Evolutionary conservation across 2,797 vertebrate species (phyloP), one percentile per base, ranked within the genome.

Genomic region (Malurus splendens): DNA sequence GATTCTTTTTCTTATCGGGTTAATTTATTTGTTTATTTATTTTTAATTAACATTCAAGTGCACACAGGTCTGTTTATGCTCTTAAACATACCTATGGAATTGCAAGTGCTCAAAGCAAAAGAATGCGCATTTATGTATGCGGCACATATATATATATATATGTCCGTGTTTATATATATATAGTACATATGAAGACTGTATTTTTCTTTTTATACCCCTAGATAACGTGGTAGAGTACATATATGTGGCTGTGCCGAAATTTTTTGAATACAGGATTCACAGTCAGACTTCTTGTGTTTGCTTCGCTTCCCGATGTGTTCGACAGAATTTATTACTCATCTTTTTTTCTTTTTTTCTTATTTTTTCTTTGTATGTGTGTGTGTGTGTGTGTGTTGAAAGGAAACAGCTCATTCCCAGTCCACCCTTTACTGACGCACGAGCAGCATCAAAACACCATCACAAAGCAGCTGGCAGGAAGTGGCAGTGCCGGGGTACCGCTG

Each of bases 321-420:
- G 38, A 65, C 50, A 83, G 75, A 60, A 90, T 86, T 67, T 60
- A 76, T 66, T 64, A 71, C 55, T 39, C n/a, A 32, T 85, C 44
- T 44, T 50, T 23, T 20, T 47, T 14, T 19, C n/a, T n/a, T 19
- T 45, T 15, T 15, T 27, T 30, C 10, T 51, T 18, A 23, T 32
- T 16, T 11, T 33, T 45, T 14, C 14, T 18, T 28, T 6, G 7
- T 36, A 36, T 36, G 36, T 36, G 36, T 36, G 36, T 36, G 36
- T 36, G 33, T 33, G 33, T 51, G 5, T 57, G 16, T 32, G 36
- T 57, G 14, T 65, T 50, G 59, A 24, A 75, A 83, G 81, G 75
- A 87, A 96, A 28, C 56, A 89, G 79, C 50, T 61, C 81, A 91
- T 83, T 75, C 25, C 54, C 66, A 91, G 76, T 56, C 68, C 68